phyloP scores from a whole-genome alignment of 2,113 vertebrate genomes.

The Zootoca vivipara region DNA sequence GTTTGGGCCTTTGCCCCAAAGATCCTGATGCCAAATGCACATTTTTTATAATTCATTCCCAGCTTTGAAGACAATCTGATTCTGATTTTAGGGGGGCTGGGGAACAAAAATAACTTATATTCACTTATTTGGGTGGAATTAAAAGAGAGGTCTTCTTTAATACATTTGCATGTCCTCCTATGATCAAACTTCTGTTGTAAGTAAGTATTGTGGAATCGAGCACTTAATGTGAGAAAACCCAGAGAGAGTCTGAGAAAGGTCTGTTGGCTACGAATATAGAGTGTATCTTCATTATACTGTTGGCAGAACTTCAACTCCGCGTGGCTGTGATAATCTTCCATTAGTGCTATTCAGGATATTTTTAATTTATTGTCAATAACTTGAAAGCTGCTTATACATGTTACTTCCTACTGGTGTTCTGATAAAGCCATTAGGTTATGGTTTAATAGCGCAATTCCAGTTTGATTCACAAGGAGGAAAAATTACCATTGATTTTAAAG shows the following conservation, averaged over 20 bases:
- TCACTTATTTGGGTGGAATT: neutral
- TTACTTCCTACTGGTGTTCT: neutral
- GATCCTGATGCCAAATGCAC: neutral
- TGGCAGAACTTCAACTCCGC: slow-evolving; percentile 5
- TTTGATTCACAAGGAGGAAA: neutral
- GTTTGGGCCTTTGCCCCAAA: neutral
- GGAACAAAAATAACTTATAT: neutral
- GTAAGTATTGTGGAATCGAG: neutral
- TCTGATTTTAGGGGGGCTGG: neutral
- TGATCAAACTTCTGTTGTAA: neutral
- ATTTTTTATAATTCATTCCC: neutral
- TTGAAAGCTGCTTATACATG: slow-evolving; percentile 1
- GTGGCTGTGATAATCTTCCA: neutral
- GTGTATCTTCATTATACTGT: slow-evolving; percentile 3
- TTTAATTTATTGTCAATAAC: slow-evolving; percentile 19
- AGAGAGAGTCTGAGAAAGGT: neutral
- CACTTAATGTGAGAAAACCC: neutral
- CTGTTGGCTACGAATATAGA: neutral
- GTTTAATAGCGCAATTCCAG: neutral
- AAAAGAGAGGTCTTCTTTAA: neutral
- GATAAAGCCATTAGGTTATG: slow-evolving; percentile 13
- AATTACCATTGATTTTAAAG: neutral
- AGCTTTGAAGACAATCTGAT: neutral
- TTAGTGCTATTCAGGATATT: neutral
- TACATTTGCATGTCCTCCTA: neutral